Evolutionary conservation across 2,888 invertebrate genomes (phyloP), one percentile per base, ranked within the genome.

Genomic region (Drosophila birchii): DNA sequence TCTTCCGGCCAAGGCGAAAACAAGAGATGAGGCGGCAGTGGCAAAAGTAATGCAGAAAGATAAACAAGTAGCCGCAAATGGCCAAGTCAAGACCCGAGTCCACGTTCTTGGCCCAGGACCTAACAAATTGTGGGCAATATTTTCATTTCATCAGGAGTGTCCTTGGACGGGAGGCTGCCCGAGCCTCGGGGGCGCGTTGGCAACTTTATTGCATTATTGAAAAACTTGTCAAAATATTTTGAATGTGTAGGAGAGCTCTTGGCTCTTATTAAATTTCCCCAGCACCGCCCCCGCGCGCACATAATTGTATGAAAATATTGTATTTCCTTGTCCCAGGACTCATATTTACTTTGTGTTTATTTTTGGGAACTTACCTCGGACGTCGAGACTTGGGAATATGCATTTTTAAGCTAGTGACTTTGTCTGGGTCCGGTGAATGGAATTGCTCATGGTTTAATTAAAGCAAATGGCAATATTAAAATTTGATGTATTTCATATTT

Each of bases 121-220:
- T 86, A 89, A 86, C 89, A 86, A 86, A 86, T 86, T 89, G 89
- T 78, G 81, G 79, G 79, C 84, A 86, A 86, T 86, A 88, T 86
- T 86, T 89, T 86, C 78, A 84, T 86, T 86, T 89, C 88, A 86
- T 86, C 89, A 89, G 67, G 64, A 81, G 79, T 66, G 84, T 83
- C 81, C 79, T 86, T 68, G 63, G 57, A 29, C 63, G 43, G 8
- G 11, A 3, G 34, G 57, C n/a, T 51, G 75, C 32, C 60, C 39
- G 20, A 18, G 75, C 73, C 81, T 69, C 5, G 75, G 77, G 57
- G 79, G 79, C 56, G 23, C 23, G 71, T 74, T 76, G 74, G 63
- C 80, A 89, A 89, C 83, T 75, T 88, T 86, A 89, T 89, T 89
- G 89, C 89, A 86, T 88, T 86, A 86, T 86, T 86, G 89, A 86